A percentile compares a stretch with the other conserved stretches of the same genome.
phyloP scores from a whole-genome alignment of 2,113 vertebrate species.

The Microcebus murinus region DNA sequence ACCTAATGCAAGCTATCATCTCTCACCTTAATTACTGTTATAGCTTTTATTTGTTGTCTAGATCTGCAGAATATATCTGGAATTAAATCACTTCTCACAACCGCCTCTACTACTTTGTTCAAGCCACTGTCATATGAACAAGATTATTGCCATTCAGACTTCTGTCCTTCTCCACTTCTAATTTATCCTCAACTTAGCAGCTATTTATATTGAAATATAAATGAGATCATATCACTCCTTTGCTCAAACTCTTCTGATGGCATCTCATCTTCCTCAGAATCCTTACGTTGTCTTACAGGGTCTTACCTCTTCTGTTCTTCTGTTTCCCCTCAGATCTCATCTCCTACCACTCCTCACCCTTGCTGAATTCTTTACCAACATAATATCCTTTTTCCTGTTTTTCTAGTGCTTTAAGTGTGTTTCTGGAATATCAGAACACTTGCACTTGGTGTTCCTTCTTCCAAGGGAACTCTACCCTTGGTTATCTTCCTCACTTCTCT shows the following conservation, averaged over 20 bases:
- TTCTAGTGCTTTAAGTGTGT: neutral
- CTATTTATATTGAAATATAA: neutral
- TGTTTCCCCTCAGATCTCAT: neutral
- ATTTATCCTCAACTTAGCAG: neutral
- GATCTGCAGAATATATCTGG: neutral
- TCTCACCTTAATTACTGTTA: neutral
- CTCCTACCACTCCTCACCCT: neutral
- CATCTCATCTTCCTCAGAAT: neutral
- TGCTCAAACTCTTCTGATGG: neutral
- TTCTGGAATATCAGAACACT: neutral
- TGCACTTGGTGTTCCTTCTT: neutral
- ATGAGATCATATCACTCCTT: neutral
- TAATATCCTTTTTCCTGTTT: neutral
- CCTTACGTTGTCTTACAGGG: neutral
- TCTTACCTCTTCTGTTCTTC: neutral
- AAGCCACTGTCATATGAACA: neutral
- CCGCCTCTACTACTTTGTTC: neutral
- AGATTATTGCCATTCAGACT: neutral
- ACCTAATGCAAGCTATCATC: neutral
- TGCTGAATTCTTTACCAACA: neutral
- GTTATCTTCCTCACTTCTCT: neutral
- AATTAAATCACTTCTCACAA: neutral
- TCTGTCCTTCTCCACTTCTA: neutral
- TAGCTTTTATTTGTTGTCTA: neutral
- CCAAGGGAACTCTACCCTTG: neutral